phyloP scores from a whole-genome alignment of 2,113 vertebrate species.

The Lanius collurio region DNA sequence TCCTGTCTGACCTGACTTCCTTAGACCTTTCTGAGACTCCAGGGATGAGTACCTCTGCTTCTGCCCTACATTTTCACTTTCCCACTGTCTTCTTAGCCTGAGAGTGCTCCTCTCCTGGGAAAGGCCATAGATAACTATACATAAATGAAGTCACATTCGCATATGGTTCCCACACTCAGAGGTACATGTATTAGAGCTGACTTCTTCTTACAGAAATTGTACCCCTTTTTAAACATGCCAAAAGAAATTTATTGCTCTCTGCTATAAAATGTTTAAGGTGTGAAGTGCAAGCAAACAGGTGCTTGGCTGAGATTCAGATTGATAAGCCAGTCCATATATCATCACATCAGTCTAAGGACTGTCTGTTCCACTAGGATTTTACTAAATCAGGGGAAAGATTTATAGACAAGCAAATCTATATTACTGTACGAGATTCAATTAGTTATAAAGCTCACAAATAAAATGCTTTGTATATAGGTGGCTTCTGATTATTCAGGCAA shows the following conservation, averaged over 20 bases:
- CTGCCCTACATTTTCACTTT: not conserved
- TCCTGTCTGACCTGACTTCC: not conserved
- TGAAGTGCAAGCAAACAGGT: not conserved
- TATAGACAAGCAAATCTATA: not conserved
- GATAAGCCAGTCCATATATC: not conserved
- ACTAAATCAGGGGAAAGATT: not conserved
- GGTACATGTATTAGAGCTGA: not conserved
- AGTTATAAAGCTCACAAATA: not conserved
- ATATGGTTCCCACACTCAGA: not conserved
- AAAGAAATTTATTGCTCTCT: not conserved
- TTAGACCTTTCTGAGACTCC: not conserved
- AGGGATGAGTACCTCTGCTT: not conserved
- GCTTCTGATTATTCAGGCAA: not conserved
- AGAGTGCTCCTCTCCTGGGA: not conserved
- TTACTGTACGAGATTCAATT: not conserved
- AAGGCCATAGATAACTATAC: not conserved
- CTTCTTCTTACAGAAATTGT: not conserved
- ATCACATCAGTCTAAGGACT: not conserved
- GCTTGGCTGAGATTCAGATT: not conserved
- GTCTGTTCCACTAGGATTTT: not conserved
- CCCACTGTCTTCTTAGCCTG: not conserved
- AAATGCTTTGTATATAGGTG: not conserved
- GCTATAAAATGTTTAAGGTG: not conserved
- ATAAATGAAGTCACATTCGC: not conserved
- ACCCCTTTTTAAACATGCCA: not conserved